A percentile compares a stretch with the other conserved stretches of the same genome.
phyloP scores from a whole-genome alignment of 2,113 vertebrate species.

The Vombatus ursinus region DNA sequence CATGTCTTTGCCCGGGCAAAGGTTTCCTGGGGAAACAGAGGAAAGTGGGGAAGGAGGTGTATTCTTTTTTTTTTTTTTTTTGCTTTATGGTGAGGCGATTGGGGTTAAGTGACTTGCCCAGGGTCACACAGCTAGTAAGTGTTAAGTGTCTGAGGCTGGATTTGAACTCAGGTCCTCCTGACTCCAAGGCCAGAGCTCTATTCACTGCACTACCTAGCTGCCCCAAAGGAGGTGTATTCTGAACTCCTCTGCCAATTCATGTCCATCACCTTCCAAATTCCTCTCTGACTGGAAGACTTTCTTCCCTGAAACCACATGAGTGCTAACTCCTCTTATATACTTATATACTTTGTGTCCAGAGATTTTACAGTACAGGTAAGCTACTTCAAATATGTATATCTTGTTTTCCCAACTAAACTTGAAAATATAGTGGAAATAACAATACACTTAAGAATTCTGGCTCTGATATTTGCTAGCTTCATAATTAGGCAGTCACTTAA shows the following conservation, averaged over 20 bases:
- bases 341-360: constrained; percentile 29
- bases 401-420: constrained; percentile 42
- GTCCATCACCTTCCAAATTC: constrained; percentile 2
- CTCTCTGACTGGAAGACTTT: background rate
- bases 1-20: constrained; percentile 88
- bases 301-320: constrained; percentile 17
- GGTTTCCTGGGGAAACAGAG: constrained; percentile 80
- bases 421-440: constrained; percentile 42
- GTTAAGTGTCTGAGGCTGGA: no score
- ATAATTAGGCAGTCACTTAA: background rate
- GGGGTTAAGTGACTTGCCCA: no score
- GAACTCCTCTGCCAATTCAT: constrained; percentile 4
- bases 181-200: no score
- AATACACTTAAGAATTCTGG: background rate
- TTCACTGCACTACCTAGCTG: no score
- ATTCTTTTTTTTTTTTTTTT: no score
- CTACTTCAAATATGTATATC: constrained; percentile 39
- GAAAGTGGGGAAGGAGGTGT: background rate
- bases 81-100: no score
- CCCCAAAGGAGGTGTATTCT: background rate
- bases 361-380: background rate
- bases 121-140: no score
- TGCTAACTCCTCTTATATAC: constrained; percentile 12
- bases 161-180: no score
- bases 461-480: background rate